Conservation (phyloP, 2,888 invertebrate species). For the Xylophagus ater region DNA sequence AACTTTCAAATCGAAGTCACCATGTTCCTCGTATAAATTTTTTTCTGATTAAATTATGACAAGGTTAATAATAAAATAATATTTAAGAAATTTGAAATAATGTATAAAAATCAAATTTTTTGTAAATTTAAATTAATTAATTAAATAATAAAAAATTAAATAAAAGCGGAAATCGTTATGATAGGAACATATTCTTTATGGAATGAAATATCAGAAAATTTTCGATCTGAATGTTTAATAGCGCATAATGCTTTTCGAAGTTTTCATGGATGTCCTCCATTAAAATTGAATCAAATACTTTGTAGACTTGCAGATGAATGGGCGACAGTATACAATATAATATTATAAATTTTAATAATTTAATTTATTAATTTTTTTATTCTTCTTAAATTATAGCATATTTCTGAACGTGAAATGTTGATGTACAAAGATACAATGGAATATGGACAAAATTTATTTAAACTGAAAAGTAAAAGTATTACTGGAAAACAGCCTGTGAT, state of each 20-base stretch:
- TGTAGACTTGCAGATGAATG: constrained; percentile 58
- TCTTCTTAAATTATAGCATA: background rate
- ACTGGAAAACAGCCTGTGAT: constrained; percentile 60
- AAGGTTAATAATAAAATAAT: background rate
- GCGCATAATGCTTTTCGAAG: constrained; percentile 60
- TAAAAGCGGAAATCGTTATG: background rate
- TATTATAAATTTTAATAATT: background rate
- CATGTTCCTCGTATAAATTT: no score
- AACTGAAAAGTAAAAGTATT: constrained; percentile 2
- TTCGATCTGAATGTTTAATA: constrained; percentile 54
- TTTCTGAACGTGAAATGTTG: constrained; percentile 1
- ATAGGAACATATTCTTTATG: background rate
- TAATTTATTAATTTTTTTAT: background rate
- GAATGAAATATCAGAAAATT: constrained; percentile 29
- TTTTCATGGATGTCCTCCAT: constrained; percentile 54
- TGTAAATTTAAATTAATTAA: background rate
- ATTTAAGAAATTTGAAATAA: background rate
- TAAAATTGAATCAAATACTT: constrained; percentile 52
- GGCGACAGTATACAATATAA: constrained; percentile 47
- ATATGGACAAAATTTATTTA: constrained; percentile 7
- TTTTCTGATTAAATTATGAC: background rate
- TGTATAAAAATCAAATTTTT: no score
- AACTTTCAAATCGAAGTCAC: no score
- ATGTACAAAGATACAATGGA: constrained; percentile 8
- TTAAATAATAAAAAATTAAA: background rate